Evolutionary conservation across 2,113 vertebrate genomes (phyloP).

Genomic region (Tympanuchus pallidicinctus): DNA sequence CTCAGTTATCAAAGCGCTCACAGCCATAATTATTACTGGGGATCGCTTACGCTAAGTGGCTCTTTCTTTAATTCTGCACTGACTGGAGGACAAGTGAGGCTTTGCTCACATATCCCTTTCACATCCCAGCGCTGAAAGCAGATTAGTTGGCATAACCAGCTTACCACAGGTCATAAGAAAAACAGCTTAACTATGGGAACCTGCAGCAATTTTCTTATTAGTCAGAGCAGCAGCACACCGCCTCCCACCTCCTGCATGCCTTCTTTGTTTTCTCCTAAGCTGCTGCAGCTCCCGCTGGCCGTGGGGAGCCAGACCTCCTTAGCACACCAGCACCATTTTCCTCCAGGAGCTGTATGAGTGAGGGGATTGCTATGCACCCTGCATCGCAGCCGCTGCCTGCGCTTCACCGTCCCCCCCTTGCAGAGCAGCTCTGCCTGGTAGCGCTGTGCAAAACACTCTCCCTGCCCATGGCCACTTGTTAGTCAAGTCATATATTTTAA

Average conservation of each 20-base stretch:
- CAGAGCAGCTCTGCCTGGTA: not conserved
- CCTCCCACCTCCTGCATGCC: not conserved
- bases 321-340: not conserved
- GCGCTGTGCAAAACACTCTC: not conserved
- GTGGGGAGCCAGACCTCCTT: not conserved
- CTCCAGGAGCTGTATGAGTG: not conserved
- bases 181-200: constrained; percentile 26
- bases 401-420: not conserved
- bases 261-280: not conserved
- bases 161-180: constrained; percentile 52
- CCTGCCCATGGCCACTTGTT: not conserved
- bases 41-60: not conserved
- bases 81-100: not conserved
- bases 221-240: not conserved
- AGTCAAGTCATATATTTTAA: not conserved
- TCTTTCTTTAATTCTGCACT: constrained; percentile 32
- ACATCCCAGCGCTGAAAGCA: constrained; percentile 45
- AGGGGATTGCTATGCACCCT: not conserved
- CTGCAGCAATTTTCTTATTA: constrained; percentile 23
- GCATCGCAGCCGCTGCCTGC: not conserved
- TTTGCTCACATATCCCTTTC: not conserved
- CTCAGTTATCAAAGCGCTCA: not conserved
- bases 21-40: not conserved
- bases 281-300: not conserved
- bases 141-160: constrained; percentile 43